Evolutionary conservation across 2,113 vertebrate species (phyloP), one percentile per base, ranked within the genome.

Genomic region (Phyllostomus hastatus): DNA sequence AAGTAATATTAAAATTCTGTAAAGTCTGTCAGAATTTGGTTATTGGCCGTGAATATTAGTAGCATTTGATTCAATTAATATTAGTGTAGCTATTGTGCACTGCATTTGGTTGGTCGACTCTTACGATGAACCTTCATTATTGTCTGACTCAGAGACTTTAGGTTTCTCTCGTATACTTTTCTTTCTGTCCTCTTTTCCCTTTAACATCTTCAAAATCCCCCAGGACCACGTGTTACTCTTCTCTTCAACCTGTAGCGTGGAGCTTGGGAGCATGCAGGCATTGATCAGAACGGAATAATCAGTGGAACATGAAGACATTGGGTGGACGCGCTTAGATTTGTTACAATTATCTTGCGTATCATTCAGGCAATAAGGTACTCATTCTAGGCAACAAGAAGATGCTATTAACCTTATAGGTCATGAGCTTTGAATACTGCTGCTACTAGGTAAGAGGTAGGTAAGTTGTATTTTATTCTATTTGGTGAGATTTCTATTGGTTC

Each of bases 41-140:
- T 90, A 91, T 70, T 43, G 96, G 93, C 97, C 98, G 96, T 92
- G 66, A 97, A 98, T 86, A 97, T 99, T 99, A 99, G 98, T 98
- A 98, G 97, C 97, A 91, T 48, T 59, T 90, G 90, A 97, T 98
- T 93, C 94, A 90, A 97, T 98, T 69, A 96, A 91, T 94, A 98
- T 98, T 98, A 98, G 97, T 98, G 98, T 97, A 96, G 97, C 98
- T 98, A 98, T 98, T 52, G 88, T 98, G 92, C 54, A 86, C 41
- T 97, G 84, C 86, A 48, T 94, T 97, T 97, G 96, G 91, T 96
- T 97, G 94, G 79, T 97, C 86, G 97, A 97, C 96, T 99, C 99
- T 99, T 99, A 99, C 99, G 97, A 99, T 97, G 97, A 97, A 98
- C 98, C 96, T 98, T 98, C 98, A 98, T 99, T 99, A 99, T 95